Percentiles rank a stretch among this genome's conserved stretches.
phyloP scores from a whole-genome alignment of 2,113 vertebrate genomes.

The Hippolais icterina region DNA sequence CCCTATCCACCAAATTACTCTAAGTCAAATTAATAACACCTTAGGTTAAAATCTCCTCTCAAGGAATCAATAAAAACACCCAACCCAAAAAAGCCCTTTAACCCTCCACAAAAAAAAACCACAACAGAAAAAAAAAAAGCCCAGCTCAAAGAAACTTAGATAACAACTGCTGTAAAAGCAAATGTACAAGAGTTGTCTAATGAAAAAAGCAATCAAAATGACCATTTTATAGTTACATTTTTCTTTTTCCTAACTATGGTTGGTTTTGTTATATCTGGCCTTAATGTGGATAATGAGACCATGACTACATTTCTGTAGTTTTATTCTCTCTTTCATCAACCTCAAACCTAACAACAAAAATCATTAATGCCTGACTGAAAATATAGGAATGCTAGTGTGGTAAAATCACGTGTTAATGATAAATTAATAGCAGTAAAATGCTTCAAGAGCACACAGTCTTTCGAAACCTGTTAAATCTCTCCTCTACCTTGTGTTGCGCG shows the following conservation, averaged over 20 bases:
- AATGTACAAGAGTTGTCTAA: neutral
- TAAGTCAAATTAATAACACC: neutral
- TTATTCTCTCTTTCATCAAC: neutral
- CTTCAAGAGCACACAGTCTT: neutral
- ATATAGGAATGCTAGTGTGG: neutral
- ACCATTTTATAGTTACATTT: neutral
- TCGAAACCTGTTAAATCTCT: neutral
- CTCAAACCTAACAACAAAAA: neutral
- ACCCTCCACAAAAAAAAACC: rapidly evolving
- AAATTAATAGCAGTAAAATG: neutral
- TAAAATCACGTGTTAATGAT: neutral
- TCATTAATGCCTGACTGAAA: neutral
- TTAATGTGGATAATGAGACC: neutral
- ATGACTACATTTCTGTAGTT: neutral
- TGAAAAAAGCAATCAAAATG: neutral
- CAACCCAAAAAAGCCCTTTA: neutral
- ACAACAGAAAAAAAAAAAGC: rapidly evolving
- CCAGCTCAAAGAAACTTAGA: neutral
- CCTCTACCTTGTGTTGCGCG: neutral
- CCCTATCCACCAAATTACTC: neutral
- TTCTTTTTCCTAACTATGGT: neutral
- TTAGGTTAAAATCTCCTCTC: neutral
- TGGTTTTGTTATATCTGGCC: neutral
- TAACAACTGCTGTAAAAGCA: neutral
- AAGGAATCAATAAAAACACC: neutral